These are phyloP conservation scores for Penaeus chinensis DNA, from an alignment of 1,140 invertebrate species.

Conservation along the genomic window DNA sequence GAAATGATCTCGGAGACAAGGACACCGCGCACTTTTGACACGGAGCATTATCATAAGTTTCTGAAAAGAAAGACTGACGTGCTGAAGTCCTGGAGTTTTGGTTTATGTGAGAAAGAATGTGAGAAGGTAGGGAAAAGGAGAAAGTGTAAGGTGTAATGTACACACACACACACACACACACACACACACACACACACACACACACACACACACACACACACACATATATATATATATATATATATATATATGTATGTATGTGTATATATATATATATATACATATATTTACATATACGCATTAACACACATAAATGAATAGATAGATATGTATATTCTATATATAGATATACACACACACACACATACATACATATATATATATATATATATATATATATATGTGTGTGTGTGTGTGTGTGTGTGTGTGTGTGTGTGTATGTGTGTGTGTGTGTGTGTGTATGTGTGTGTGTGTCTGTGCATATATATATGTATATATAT, in stretches of 20 bases:
- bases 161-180: not conserved
- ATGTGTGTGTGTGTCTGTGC: not conserved
- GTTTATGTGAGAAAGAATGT: not conserved
- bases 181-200: not conserved
- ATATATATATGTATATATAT: not conserved
- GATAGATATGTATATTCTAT: not conserved
- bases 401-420: not conserved
- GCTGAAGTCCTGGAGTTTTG: not conserved
- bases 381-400: no score
- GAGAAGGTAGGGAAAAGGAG: not conserved
- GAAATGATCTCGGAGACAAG: no score
- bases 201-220: not conserved
- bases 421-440: not conserved
- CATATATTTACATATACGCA: not conserved
- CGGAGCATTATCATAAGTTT: no score
- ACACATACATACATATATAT: no score
- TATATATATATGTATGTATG: not conserved
- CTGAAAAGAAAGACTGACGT: not conserved
- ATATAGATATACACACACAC: no score
- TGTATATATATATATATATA: constrained; percentile 7
- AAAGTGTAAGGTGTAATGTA: not conserved
- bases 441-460: not conserved
- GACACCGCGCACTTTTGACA: no score
- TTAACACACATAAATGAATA: constrained; percentile 9
- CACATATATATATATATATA: not conserved